Conservation (phyloP, 2,797 vertebrate species). For the Lutjanus argentimaculatus region DNA sequence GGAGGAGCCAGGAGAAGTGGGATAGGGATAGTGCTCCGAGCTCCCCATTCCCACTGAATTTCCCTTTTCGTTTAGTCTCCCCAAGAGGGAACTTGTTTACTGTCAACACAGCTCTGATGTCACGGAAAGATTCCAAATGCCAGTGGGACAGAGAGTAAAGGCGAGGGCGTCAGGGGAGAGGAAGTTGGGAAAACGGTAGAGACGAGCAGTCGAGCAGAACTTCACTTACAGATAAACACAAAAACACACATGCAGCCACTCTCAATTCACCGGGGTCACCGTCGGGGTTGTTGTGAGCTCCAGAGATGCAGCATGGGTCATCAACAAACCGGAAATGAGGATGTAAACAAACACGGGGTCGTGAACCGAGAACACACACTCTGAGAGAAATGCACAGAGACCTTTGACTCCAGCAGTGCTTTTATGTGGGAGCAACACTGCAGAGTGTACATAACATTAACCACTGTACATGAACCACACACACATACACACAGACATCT, state of each 20-base stretch:
- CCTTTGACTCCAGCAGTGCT: conserved; percentile 20
- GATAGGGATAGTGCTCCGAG: conserved; percentile 13
- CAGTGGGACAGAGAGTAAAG: conserved; percentile 53
- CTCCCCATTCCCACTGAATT: conserved; percentile 71
- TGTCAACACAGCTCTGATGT: conserved; percentile 81
- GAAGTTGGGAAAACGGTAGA: conserved; percentile 54
- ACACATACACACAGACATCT: conserved; percentile 14
- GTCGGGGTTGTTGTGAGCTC: conserved; percentile 35
- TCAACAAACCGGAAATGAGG: conserved; percentile 47
- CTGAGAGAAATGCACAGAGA: conserved; percentile 15
- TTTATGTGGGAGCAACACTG: conserved; percentile 51
- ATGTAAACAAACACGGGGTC: conserved; percentile 62
- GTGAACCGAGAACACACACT: conserved; percentile 29
- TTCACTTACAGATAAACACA: conserved; percentile 30
- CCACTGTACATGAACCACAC: conserved; percentile 21
- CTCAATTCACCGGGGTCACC: conserved; percentile 42
- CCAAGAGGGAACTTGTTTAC: conserved; percentile 82
- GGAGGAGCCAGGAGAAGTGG: background rate
- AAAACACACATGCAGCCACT: conserved; percentile 52
- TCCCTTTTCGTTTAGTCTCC: conserved; percentile 63
- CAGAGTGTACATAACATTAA: conserved; percentile 38
- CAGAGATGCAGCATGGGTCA: conserved; percentile 33
- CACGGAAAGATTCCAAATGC: conserved; percentile 83
- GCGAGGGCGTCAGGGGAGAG: conserved; percentile 39
- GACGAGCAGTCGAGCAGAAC: conserved; percentile 21